Percentiles rank a stretch among this genome's conserved stretches.
Evolutionary conservation across 2,888 invertebrate species (phyloP).

Genomic region (Nomada fucata): DNA sequence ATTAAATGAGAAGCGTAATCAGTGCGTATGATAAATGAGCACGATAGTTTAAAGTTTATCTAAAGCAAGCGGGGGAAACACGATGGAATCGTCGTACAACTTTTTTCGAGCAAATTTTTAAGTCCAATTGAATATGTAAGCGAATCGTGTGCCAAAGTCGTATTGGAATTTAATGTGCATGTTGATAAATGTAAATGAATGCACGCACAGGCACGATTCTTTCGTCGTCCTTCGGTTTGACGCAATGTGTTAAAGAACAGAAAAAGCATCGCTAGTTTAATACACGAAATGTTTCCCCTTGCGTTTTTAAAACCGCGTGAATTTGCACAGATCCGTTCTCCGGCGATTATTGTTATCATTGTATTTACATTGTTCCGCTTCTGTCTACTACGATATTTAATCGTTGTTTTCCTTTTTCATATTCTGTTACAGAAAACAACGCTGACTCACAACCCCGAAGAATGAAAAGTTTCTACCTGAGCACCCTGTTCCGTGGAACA

Average conservation of each 20-base stretch:
- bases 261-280: not conserved
- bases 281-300: not conserved
- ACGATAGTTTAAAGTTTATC: not conserved
- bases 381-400: not conserved
- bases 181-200: not conserved
- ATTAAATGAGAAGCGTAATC: no score
- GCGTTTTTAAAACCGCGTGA: not conserved
- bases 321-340: not conserved
- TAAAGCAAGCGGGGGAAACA: no score
- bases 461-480: conserved; percentile 73
- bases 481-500: conserved; percentile 75
- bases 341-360: not conserved
- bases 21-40: not conserved
- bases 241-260: not conserved
- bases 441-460: not conserved
- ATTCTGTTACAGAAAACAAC: not conserved
- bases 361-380: not conserved
- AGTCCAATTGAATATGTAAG: no score
- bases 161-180: no score
- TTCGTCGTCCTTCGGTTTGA: not conserved
- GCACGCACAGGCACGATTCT: not conserved
- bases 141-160: no score
- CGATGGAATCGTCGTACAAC: no score
- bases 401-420: not conserved
- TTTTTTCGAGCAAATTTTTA: no score